Percentiles rank a stretch among this genome's conserved stretches.
Evolutionary conservation across 1,140 invertebrate species (phyloP).

Genomic region (Whitmania pigra): DNA sequence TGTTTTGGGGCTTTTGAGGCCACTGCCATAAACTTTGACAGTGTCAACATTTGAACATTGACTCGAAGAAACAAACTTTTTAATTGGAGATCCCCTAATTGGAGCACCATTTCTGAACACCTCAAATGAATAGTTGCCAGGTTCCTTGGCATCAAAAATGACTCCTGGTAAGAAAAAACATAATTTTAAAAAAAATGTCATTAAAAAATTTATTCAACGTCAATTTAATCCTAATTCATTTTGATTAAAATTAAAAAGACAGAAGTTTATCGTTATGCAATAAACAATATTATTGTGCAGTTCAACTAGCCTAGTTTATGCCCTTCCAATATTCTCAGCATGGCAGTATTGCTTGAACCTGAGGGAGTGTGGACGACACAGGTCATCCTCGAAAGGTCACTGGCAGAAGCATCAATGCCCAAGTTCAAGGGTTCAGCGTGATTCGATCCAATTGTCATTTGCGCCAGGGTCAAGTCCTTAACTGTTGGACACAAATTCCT

Average conservation of each 20-base stretch:
- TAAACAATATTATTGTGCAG: not conserved
- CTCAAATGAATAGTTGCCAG: not conserved
- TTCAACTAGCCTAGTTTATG: not conserved
- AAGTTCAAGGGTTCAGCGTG: not conserved
- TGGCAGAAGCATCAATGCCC: not conserved
- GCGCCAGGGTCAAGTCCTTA: slow-evolving; percentile 2
- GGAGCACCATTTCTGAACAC: slow-evolving; percentile 71
- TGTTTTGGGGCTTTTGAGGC: slow-evolving; percentile 72
- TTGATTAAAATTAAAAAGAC: too few species aligned
- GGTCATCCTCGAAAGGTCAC: not conserved
- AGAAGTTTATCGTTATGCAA: too few species aligned
- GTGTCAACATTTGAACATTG: slow-evolving; percentile 87
- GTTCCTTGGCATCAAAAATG: too few species aligned
- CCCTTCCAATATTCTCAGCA: not conserved
- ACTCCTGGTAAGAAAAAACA: too few species aligned
- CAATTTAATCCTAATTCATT: too few species aligned
- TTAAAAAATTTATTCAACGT: too few species aligned
- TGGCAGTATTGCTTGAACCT: not conserved
- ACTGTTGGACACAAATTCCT: not conserved
- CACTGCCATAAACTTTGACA: slow-evolving; percentile 68
- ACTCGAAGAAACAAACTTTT: slow-evolving; percentile 65
- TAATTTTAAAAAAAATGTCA: too few species aligned
- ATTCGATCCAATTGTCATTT: not conserved
- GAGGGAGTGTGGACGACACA: not conserved
- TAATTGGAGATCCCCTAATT: slow-evolving; percentile 83